phyloP scores from a whole-genome alignment of 2,113 vertebrate genomes.

The Sardina pilchardus region DNA sequence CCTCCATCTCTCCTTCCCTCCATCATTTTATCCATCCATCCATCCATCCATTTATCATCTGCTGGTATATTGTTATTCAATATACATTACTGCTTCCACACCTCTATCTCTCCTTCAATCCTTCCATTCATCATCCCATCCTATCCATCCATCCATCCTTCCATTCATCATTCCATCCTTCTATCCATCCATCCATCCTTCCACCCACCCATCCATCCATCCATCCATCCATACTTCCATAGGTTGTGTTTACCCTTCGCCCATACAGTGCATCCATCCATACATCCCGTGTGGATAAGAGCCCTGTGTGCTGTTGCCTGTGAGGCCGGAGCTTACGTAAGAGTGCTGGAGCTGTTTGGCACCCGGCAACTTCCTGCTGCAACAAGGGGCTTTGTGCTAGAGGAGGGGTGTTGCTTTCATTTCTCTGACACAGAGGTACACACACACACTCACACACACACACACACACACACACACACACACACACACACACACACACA shows the following conservation, averaged over 20 bases:
- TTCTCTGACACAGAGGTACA: background rate
- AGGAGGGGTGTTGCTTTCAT: background rate
- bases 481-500: slow-evolving; percentile 4
- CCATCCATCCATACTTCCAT: background rate
- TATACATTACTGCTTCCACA: background rate
- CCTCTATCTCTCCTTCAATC: background rate
- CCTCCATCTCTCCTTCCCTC: too few species aligned
- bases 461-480: background rate
- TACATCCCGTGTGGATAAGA: background rate
- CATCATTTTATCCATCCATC: too few species aligned
- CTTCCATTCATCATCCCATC: background rate
- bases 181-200: background rate
- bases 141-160: background rate
- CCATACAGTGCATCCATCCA: background rate
- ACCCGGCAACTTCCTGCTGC: background rate
- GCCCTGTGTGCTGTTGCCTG: background rate
- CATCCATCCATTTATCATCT: too few species aligned
- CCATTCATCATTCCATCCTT: background rate
- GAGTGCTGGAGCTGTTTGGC: background rate
- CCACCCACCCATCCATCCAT: background rate
- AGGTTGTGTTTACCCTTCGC: background rate
- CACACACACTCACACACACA: background rate
- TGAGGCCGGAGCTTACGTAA: background rate
- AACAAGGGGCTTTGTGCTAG: background rate
- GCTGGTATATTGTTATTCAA: too few species aligned